These are phyloP conservation scores for Propithecus deckenii DNA, from an alignment of 2,797 vertebrate genomes.

Conservation along the genomic window DNA sequence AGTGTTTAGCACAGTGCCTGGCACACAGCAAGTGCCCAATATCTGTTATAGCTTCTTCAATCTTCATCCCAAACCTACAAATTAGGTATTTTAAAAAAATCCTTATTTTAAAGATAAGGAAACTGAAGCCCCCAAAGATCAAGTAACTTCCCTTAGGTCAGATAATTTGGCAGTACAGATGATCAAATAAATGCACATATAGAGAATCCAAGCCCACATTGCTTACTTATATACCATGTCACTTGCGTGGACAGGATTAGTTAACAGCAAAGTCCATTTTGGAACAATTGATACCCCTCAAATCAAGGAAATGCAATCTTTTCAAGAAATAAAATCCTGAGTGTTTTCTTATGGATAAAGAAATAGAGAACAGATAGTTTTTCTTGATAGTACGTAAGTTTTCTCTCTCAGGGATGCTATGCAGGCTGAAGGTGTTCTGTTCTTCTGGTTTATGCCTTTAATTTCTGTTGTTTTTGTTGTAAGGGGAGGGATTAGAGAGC, in stretches of 20 bases:
- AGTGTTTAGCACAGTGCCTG: neutral
- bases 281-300: neutral
- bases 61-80: neutral
- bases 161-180: neutral
- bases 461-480: conserved; percentile 25
- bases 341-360: neutral
- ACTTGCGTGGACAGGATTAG: neutral
- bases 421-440: neutral
- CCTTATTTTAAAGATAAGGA: neutral
- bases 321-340: neutral
- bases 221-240: neutral
- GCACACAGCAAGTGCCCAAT: neutral
- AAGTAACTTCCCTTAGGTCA: neutral
- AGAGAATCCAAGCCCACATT: neutral
- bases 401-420: neutral
- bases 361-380: neutral
- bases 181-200: neutral
- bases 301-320: neutral
- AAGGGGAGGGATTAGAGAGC: neutral
- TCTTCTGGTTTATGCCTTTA: conserved; percentile 43
- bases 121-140: neutral
- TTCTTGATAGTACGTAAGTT: neutral
- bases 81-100: neutral
- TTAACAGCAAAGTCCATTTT: neutral
- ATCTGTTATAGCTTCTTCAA: neutral